Percentiles rank a stretch among this genome's conserved stretches.
phyloP scores from a whole-genome alignment of 2,888 invertebrate genomes.

The Watsonalla cultraria region DNA sequence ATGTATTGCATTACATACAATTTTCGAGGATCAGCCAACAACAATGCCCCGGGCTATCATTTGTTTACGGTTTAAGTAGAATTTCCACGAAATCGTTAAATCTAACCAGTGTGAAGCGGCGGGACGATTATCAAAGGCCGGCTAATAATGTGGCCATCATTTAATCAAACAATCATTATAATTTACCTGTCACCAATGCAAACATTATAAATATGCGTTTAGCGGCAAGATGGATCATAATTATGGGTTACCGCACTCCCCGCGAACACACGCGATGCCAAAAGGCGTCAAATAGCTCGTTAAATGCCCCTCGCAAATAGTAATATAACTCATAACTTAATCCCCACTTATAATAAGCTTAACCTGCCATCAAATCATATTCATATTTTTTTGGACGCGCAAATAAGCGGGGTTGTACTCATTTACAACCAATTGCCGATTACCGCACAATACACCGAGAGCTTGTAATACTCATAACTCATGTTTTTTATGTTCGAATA shows the following conservation, averaged over 20 bases:
- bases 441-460: constrained; percentile 63
- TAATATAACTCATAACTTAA: constrained; percentile 76
- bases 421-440: constrained; percentile 65
- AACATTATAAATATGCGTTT: constrained; percentile 48
- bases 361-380: constrained; percentile 78
- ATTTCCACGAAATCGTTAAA: constrained; percentile 3
- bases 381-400: constrained; percentile 55
- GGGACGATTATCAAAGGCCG: constrained; percentile 23
- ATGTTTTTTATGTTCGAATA: constrained; percentile 60
- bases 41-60: too few relatives aligned
- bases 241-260: constrained; percentile 50
- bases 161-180: constrained; percentile 45
- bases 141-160: constrained; percentile 32
- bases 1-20: too few relatives aligned
- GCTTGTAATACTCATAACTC: constrained; percentile 74
- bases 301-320: constrained; percentile 70
- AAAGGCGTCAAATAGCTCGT: constrained; percentile 73
- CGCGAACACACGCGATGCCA: constrained; percentile 58
- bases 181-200: constrained; percentile 63
- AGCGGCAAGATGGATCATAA: constrained; percentile 49
- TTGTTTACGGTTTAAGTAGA: too few relatives aligned
- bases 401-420: constrained; percentile 63
- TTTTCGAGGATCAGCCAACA: too few relatives aligned
- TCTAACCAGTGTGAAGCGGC: constrained; percentile 32
- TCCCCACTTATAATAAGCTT: constrained; percentile 74